Evolutionary conservation across 1,140 invertebrate species (phyloP).

Genomic region (Pristionchus pacificus): DNA sequence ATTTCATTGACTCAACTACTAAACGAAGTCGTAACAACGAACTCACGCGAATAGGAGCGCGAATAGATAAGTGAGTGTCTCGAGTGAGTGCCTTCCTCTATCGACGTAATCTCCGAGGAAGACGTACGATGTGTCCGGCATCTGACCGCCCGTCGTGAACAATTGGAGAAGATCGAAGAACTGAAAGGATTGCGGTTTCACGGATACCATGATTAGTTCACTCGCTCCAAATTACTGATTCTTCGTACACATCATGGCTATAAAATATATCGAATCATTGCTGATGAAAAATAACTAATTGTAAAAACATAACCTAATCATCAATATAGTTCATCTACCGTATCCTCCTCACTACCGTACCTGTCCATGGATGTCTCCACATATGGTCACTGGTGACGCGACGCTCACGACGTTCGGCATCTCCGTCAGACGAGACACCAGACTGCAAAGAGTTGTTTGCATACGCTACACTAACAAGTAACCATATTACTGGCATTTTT

Average conservation of each 20-base stretch:
- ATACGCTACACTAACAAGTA: background rate
- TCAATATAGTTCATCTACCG: too few relatives aligned
- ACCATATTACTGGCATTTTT: too few relatives aligned
- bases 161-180: slow-evolving; percentile 98
- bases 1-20: too few relatives aligned
- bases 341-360: too few relatives aligned
- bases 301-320: too few relatives aligned
- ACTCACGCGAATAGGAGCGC: slow-evolving; percentile 22
- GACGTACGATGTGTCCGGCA: slow-evolving; percentile 93
- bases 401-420: slow-evolving; percentile 46
- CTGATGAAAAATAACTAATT: too few relatives aligned
- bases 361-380: slow-evolving; percentile 49
- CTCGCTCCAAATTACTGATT: too few relatives aligned
- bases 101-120: slow-evolving; percentile 99
- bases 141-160: slow-evolving; percentile 88
- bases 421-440: slow-evolving; percentile 37
- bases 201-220: too few relatives aligned
- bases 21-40: too few relatives aligned
- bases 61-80: slow-evolving; percentile 91
- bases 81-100: slow-evolving; percentile 96
- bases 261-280: too few relatives aligned
- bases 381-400: slow-evolving; percentile 48
- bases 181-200: too few relatives aligned
- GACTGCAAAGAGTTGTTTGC: slow-evolving; percentile 21
- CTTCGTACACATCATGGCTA: too few relatives aligned